Percentiles rank a stretch among this genome's conserved stretches.
Evolutionary conservation across 2,113 vertebrate genomes (phyloP).

Genomic region (Myanophis thanlyinensis): DNA sequence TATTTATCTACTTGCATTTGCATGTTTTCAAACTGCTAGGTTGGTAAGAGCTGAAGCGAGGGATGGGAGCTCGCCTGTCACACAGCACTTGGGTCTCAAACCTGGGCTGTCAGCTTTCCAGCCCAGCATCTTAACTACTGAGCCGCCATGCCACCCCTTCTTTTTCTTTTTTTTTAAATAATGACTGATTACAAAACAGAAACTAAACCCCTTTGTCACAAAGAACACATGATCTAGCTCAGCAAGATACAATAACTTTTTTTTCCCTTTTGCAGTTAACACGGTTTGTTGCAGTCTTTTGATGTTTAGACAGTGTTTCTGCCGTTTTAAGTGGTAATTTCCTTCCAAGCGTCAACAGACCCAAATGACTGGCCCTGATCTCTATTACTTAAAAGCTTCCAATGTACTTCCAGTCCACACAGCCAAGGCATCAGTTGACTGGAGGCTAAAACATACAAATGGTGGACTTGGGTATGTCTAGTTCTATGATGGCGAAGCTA

Average conservation of each 20-base stretch:
- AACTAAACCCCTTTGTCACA: background rate
- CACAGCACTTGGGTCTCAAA: background rate
- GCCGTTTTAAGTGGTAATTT: background rate
- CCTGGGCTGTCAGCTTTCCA: background rate
- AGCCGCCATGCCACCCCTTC: background rate
- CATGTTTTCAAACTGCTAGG: background rate
- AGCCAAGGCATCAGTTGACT: background rate
- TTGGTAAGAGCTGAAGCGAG: background rate
- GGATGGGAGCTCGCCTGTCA: background rate
- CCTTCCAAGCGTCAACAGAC: background rate
- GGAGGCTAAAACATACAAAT: background rate
- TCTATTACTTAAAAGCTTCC: background rate
- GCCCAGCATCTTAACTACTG: background rate
- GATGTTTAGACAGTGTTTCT: background rate
- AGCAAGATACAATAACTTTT: background rate
- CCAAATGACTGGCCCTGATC: background rate
- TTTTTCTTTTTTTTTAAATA: background rate
- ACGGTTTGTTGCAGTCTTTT: background rate
- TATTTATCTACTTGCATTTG: background rate
- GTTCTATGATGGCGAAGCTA: too few relatives aligned
- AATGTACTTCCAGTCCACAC: background rate
- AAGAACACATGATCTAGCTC: background rate
- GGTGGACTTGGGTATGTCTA: background rate
- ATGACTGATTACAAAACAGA: background rate
- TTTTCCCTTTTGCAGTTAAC: background rate